Percentiles rank a stretch among this genome's conserved stretches.
Evolutionary conservation across 2,888 invertebrate genomes (phyloP).

Genomic region (Dinocampus coccinellae): DNA sequence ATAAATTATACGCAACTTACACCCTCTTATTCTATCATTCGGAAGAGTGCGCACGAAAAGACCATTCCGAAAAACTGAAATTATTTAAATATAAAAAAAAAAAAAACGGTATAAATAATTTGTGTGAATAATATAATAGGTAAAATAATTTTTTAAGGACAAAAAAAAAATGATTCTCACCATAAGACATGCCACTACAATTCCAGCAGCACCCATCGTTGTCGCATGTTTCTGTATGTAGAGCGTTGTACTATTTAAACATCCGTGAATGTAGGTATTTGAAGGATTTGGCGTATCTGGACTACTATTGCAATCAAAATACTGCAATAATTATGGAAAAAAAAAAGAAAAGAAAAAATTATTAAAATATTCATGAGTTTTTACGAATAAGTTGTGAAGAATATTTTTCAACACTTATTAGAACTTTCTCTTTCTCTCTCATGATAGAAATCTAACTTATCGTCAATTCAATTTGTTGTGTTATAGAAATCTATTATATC

Average conservation of each 20-base stretch:
- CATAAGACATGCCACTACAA: slow-evolving; percentile 88
- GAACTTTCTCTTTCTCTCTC: too few species aligned
- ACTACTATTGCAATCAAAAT: slow-evolving; percentile 57
- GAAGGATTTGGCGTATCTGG: slow-evolving; percentile 70
- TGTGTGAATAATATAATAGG: slow-evolving; percentile 1
- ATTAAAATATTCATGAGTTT: not conserved
- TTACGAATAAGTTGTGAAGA: not conserved
- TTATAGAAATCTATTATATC: not conserved
- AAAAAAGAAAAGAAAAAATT: slow-evolving; percentile 13
- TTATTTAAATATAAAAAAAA: slow-evolving; percentile 52
- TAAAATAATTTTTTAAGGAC: too few species aligned
- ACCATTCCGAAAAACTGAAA: slow-evolving; percentile 87
- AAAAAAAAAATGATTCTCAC: slow-evolving; percentile 71
- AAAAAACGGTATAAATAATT: slow-evolving; percentile 21
- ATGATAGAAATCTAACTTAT: not conserved
- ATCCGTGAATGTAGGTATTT: slow-evolving; percentile 82
- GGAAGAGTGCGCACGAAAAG: slow-evolving; percentile 87
- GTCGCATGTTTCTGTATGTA: slow-evolving; percentile 84
- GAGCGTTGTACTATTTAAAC: slow-evolving; percentile 78
- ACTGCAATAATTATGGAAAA: slow-evolving; percentile 64
- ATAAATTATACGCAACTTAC: too few species aligned
- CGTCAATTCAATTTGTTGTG: not conserved
- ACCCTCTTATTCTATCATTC: slow-evolving; percentile 81
- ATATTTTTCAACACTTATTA: not conserved
- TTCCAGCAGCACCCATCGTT: slow-evolving; percentile 84